A percentile compares a stretch with the other conserved stretches of the same genome.
Conservation (phyloP, 2,797 vertebrate species). For the Mormyrops boulengeri region DNA sequence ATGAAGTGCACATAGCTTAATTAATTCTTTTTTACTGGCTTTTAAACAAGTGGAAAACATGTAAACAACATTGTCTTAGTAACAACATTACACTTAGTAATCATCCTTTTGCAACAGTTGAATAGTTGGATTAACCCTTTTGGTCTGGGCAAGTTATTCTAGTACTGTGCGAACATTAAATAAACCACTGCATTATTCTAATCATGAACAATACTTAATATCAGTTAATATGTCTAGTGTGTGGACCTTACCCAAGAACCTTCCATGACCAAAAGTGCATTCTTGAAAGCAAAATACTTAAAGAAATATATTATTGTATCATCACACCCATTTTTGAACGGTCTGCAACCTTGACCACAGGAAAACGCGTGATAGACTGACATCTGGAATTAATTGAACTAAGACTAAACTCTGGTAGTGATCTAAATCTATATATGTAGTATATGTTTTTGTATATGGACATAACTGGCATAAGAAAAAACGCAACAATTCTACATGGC, state of each 20-base stretch:
- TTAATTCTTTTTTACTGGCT: too few species aligned
- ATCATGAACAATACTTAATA: not conserved
- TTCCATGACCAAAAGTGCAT: not conserved
- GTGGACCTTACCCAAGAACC: not conserved
- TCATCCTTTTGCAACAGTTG: not conserved
- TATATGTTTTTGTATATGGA: not conserved
- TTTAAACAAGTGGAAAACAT: too few species aligned
- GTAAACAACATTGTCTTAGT: too few species aligned
- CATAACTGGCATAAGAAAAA: not conserved
- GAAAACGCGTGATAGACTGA: not conserved
- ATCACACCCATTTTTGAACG: not conserved
- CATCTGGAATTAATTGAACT: not conserved
- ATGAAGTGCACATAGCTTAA: too few species aligned
- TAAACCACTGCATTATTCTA: not conserved
- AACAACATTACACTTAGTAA: too few species aligned
- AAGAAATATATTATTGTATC: not conserved
- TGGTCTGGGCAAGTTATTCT: not conserved
- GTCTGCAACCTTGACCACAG: not conserved
- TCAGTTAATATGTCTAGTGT: not conserved
- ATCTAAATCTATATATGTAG: not conserved
- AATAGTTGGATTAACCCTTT: not conserved
- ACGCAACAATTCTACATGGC: not conserved
- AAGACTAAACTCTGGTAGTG: not conserved
- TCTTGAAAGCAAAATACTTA: not conserved
- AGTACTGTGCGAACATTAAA: not conserved